Conservation (phyloP, 2,113 vertebrate genomes). For the Phrynocephalus versicolor region DNA sequence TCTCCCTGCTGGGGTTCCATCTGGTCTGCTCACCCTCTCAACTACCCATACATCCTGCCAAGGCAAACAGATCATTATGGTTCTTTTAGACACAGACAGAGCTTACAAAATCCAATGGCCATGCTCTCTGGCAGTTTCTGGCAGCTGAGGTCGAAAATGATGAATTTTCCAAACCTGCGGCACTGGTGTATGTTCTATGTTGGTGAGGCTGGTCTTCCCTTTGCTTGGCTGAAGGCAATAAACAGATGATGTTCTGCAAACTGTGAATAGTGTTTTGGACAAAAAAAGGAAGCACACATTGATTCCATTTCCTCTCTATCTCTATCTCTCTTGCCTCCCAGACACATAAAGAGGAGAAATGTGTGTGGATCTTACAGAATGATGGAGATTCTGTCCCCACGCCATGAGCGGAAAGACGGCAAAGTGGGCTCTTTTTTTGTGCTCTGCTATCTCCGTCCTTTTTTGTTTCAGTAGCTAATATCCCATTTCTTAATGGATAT, state of each 20-base stretch:
- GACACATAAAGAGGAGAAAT: background rate
- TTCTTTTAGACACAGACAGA: too few relatives aligned
- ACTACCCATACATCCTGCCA: background rate
- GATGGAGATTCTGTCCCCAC: background rate
- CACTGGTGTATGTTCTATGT: too few relatives aligned
- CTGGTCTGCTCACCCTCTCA: background rate
- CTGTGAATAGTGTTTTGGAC: background rate
- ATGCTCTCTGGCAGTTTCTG: background rate
- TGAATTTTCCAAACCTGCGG: background rate
- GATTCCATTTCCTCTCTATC: too few relatives aligned
- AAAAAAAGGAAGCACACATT: background rate
- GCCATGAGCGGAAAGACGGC: background rate
- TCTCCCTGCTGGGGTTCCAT: background rate
- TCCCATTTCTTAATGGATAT: conserved; percentile 37
- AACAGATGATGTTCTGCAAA: background rate
- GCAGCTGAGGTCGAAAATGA: background rate
- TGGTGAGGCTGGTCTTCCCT: background rate
- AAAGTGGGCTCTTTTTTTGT: background rate
- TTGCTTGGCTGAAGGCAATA: background rate
- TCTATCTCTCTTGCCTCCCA: background rate
- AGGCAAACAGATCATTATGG: background rate
- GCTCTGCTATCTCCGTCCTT: background rate
- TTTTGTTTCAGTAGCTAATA: conserved; percentile 32
- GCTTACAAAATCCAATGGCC: background rate
- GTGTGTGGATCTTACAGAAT: background rate